Base-by-base conservation (phyloP, 2,113 vertebrate genomes). In the Pardalotus punctatus region DNA sequence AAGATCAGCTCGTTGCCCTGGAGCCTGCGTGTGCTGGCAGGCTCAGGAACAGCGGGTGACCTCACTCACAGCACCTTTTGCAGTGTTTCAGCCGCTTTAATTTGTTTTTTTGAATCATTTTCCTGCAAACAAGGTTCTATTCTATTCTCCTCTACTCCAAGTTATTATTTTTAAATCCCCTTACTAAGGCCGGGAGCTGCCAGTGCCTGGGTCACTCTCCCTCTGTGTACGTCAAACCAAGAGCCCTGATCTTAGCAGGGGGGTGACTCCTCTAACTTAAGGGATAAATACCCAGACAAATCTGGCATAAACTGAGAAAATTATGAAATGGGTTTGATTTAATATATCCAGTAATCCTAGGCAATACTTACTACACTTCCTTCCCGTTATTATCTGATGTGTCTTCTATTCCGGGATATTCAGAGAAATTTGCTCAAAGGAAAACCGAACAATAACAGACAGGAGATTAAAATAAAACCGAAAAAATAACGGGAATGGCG, bases 401-500 rank as follows among this genome's bases (percentile, higher is more conserved):
- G 22, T 36, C 29, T 38, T 61, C 89, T 96, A 91, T 96, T 96
- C 33, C 83, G 48, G 91, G 89, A 42, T 2, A 4, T 35, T 77
- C 43, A 81, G 60, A 73, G 35, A 76, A 36, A 69, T 5, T 10
- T 38, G 48, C 40, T 89, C 54, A 81, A 65, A 91, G 74, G 84
- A 53, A 96, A 90, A 80, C 42, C 4, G 3, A 94, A 91, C 93
- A 96, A 94, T 93, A 86, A 61, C 66, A 85, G 51, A 15, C 2
- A 10, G 3, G 21, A 53, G 79, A 54, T 62, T 50, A 94, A 96
- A 95, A 97, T 93, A 96, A 90, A 91, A 48, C 36, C n/a, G 65
- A 51, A 40, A 42, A 60, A 79, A 33, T 86, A 47, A 64, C 0
- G 2, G 42, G 57, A 81, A 92, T 7, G 13, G 22, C 1, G 5